Conservation (phyloP, 2,113 vertebrate species). For the Camelus dromedarius region DNA sequence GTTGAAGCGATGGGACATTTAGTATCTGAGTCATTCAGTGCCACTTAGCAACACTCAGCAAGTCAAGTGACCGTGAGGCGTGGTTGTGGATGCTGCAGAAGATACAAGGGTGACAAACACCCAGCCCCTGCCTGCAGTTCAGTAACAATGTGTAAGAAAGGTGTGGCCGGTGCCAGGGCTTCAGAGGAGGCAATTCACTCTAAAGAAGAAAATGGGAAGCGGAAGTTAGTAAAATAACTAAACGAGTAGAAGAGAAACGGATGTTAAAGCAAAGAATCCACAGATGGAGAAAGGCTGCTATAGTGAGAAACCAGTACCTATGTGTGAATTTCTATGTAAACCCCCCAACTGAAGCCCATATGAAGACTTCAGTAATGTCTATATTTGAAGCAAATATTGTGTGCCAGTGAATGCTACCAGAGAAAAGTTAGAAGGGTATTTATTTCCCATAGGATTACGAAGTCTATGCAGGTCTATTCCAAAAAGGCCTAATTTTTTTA, state of each 20-base stretch:
- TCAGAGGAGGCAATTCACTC: not conserved
- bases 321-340: not conserved
- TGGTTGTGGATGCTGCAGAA: not conserved
- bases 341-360: not conserved
- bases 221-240: not conserved
- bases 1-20: not conserved
- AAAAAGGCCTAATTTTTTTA: not conserved
- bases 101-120: not conserved
- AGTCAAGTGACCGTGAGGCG: not conserved
- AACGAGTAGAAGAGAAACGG: not conserved
- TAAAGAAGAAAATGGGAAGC: not conserved
- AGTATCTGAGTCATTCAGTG: not conserved
- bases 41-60: not conserved
- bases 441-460: not conserved
- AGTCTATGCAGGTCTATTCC: not conserved
- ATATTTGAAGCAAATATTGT: not conserved
- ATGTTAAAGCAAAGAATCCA: not conserved
- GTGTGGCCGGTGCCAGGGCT: not conserved
- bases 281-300: not conserved
- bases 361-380: not conserved
- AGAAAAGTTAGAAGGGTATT: not conserved
- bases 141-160: not conserved
- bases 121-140: not conserved
- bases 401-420: not conserved
- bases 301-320: not conserved